Evolutionary conservation across 2,113 vertebrate genomes (phyloP).

Genomic region (Brachirus orientalis): DNA sequence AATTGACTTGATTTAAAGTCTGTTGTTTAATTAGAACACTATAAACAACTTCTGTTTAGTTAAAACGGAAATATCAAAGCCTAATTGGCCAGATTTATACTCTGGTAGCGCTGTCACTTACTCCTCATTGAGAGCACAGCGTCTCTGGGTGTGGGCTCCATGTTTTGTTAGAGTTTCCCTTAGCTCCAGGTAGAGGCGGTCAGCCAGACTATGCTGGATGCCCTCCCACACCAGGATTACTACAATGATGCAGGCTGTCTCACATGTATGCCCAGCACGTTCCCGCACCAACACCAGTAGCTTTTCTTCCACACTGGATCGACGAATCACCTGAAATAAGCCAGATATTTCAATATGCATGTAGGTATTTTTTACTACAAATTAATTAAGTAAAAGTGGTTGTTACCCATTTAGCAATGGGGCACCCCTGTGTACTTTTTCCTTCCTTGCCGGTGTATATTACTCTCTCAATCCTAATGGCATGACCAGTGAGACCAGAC

Average conservation of each 20-base stretch:
- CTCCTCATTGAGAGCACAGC: conserved; percentile 96
- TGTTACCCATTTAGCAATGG: conserved; percentile 99
- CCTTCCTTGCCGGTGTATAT: conserved; percentile 98
- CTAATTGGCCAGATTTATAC: neutral
- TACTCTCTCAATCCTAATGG: conserved; percentile 96
- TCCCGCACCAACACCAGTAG: conserved; percentile 93
- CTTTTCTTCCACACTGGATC: conserved; percentile 90
- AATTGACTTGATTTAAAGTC: too few relatives aligned
- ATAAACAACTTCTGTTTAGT: too few relatives aligned
- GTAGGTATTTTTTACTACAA: neutral
- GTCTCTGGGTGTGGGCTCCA: conserved; percentile 90
- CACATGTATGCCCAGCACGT: conserved; percentile 89
- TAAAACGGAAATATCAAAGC: too few relatives aligned
- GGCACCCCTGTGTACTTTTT: conserved; percentile 97
- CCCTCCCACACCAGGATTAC: conserved; percentile 97
- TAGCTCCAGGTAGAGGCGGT: conserved; percentile 90
- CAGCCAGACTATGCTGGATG: conserved; percentile 85
- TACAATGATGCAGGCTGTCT: conserved; percentile 89
- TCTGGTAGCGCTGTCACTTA: conserved; percentile 76
- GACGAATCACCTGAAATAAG: conserved; percentile 89
- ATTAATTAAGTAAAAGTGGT: neutral
- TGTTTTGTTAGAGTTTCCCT: conserved; percentile 88
- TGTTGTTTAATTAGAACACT: too few relatives aligned
- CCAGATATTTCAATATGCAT: neutral
- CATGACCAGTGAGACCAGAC: conserved; percentile 90